These are phyloP conservation scores for Metopia argyrocephala DNA, from an alignment of 2,888 invertebrate species.

Conservation along the genomic window DNA sequence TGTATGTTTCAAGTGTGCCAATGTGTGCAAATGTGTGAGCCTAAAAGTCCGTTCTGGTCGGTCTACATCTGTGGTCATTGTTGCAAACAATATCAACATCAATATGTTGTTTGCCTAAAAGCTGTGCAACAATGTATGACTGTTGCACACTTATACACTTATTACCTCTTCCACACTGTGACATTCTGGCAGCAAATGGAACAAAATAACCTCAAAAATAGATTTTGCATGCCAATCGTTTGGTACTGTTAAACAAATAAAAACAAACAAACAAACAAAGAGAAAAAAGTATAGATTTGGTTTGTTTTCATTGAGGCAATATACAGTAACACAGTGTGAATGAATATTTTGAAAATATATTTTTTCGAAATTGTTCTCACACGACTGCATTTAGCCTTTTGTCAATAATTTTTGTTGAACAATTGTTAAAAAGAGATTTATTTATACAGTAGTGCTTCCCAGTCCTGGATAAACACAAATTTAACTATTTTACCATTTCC, in stretches of 20 bases:
- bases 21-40: background rate
- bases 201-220: constrained; percentile 55
- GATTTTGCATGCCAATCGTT: constrained; percentile 54
- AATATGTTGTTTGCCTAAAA: constrained; percentile 64
- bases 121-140: constrained; percentile 61
- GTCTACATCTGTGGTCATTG: constrained; percentile 64
- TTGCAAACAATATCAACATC: constrained; percentile 64
- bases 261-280: no score
- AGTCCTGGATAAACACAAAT: background rate
- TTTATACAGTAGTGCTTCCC: constrained; percentile 6
- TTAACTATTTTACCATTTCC: no score
- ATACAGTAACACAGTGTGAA: constrained; percentile 17
- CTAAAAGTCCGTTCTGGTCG: constrained; percentile 45
- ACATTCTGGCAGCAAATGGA: background rate
- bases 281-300: constrained; percentile 26
- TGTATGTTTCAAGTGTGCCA: background rate
- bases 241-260: no score
- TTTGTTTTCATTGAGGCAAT: constrained; percentile 56
- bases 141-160: background rate
- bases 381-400: constrained; percentile 65
- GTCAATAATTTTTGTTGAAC: constrained; percentile 65
- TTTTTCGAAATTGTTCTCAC: constrained; percentile 60
- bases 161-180: no score
- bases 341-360: constrained; percentile 29
- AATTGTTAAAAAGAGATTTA: constrained; percentile 61